A percentile compares a stretch with the other conserved stretches of the same genome.
These are phyloP conservation scores for Piprites chloris DNA, from an alignment of 2,113 vertebrate species.

Conservation along the genomic window DNA sequence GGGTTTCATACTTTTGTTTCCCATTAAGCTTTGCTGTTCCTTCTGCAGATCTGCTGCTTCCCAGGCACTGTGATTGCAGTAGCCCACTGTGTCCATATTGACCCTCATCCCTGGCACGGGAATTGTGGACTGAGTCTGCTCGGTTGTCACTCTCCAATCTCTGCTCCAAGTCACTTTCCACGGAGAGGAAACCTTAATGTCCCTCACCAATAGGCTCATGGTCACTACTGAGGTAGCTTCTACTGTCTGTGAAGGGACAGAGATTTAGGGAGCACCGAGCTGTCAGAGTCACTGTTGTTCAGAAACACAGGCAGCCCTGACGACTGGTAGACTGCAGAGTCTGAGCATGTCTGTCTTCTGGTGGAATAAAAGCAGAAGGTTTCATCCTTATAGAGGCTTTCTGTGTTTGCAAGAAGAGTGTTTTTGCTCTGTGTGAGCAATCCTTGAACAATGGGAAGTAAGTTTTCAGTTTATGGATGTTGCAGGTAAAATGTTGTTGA, in stretches of 20 bases:
- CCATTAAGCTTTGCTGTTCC: not conserved
- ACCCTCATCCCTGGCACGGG: not conserved
- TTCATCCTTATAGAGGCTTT: not conserved
- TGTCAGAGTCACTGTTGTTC: fast-evolving
- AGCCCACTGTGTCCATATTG: not conserved
- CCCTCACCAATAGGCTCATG: not conserved
- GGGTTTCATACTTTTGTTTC: not conserved
- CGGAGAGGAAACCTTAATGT: not conserved
- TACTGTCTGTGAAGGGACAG: not conserved
- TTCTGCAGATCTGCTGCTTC: not conserved
- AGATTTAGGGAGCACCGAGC: not conserved
- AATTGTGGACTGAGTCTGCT: not conserved
- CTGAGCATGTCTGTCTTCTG: fast-evolving
- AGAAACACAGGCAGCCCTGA: not conserved
- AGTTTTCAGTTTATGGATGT: not conserved
- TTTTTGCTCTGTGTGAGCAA: not conserved
- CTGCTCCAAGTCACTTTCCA: not conserved
- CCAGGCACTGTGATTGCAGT: not conserved
- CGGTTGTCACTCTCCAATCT: too few species aligned
- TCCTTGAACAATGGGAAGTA: not conserved
- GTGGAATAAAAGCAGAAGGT: not conserved
- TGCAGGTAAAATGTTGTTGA: not conserved
- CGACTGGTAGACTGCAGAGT: not conserved
- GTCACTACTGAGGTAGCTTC: not conserved
- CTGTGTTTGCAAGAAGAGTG: not conserved